phyloP scores from a whole-genome alignment of 2,113 vertebrate species.

The Phoenicopterus ruber region DNA sequence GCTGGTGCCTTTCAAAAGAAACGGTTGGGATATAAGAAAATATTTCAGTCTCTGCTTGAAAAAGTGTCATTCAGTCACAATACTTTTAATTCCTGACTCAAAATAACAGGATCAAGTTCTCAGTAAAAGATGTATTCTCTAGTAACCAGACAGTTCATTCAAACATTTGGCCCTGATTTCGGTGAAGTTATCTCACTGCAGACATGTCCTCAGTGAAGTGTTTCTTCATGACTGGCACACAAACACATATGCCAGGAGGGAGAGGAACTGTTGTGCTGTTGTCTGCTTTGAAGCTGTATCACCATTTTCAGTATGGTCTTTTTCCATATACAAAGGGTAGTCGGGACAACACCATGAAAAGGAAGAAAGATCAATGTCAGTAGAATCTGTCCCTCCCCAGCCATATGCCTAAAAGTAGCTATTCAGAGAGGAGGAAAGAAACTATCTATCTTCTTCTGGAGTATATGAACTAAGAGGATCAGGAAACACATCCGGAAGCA shows the following conservation, averaged over 20 bases:
- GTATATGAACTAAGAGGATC: not conserved
- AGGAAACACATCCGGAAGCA: not conserved
- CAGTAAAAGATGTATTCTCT: not conserved
- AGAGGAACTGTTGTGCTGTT: not conserved
- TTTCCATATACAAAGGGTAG: not conserved
- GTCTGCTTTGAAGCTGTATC: not conserved
- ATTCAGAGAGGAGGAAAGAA: not conserved
- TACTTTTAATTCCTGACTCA: not conserved
- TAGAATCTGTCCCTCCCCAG: not conserved
- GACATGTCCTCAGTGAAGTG: not conserved
- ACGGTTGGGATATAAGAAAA: not conserved
- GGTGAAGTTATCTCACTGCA: not conserved
- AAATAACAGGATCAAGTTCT: not conserved
- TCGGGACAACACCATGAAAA: not conserved
- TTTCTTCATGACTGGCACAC: not conserved
- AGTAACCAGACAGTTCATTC: not conserved
- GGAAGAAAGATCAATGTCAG: not conserved
- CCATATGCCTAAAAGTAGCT: not conserved
- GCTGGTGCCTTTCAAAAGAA: not conserved
- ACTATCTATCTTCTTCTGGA: not conserved
- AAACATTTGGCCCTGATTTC: not conserved
- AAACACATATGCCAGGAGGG: not conserved
- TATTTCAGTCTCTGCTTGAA: not conserved
- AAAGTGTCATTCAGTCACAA: not conserved
- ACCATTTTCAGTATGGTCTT: not conserved